Conservation (phyloP, 2,888 invertebrate genomes). For the Cryptocheilus praepositus region DNA sequence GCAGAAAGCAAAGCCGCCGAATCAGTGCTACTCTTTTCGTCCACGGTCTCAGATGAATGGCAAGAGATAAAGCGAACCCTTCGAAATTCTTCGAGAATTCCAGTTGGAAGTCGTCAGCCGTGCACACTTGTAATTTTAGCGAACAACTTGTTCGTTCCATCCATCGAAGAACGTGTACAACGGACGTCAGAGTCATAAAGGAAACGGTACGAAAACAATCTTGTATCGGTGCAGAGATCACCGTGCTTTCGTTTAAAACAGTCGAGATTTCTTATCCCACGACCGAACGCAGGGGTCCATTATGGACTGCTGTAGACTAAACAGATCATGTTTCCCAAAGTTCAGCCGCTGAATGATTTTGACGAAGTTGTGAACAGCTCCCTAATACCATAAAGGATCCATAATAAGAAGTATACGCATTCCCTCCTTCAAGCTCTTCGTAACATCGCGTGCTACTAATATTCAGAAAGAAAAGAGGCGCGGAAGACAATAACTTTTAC, state of each 20-base stretch:
- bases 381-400: conserved; percentile 44
- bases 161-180: neutral
- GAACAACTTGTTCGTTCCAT: conserved; percentile 20
- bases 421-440: neutral
- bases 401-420: too few species aligned
- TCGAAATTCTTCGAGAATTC: neutral
- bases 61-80: conserved; percentile 1
- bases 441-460: neutral
- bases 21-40: too few species aligned
- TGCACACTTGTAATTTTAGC: conserved; percentile 24
- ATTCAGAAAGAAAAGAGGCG: too few species aligned
- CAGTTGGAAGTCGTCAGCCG: neutral
- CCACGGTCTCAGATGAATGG: neutral
- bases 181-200: conserved; percentile 39
- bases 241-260: conserved; percentile 39
- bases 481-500: conserved; percentile 33
- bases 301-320: conserved; percentile 60
- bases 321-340: conserved; percentile 69
- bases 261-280: conserved; percentile 55
- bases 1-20: too few species aligned
- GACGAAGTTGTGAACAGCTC: conserved; percentile 59
- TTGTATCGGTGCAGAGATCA: conserved; percentile 28
- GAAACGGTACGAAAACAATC: conserved; percentile 63
- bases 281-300: conserved; percentile 47
- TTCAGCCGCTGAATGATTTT: conserved; percentile 63